A percentile compares a stretch with the other conserved stretches of the same genome.
Evolutionary conservation across 1,140 invertebrate species (phyloP).

Genomic region (Babylonia areolata): DNA sequence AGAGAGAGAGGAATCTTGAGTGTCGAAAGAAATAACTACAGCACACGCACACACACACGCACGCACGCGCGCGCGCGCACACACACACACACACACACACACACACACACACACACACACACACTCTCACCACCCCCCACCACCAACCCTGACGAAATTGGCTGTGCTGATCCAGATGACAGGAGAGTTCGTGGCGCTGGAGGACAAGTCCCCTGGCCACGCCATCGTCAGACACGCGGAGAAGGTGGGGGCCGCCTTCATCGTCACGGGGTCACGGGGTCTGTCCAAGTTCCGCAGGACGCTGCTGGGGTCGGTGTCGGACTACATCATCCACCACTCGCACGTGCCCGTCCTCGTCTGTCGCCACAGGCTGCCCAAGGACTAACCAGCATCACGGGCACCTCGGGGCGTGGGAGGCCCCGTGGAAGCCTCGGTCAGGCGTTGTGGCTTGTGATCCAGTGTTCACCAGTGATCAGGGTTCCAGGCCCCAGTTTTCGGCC

Average conservation of each 20-base stretch:
- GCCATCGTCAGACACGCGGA: slow-evolving; percentile 39
- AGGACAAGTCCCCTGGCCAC: slow-evolving; percentile 46
- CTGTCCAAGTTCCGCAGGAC: slow-evolving; percentile 44
- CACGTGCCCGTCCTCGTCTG: slow-evolving; percentile 50
- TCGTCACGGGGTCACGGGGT: slow-evolving; percentile 46
- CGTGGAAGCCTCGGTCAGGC: background rate
- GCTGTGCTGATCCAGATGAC: slow-evolving; percentile 32
- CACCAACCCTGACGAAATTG: background rate
- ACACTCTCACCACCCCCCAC: no score
- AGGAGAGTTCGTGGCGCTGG: slow-evolving; percentile 48
- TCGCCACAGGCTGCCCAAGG: slow-evolving; percentile 29
- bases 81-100: no score
- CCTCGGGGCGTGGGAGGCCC: no score
- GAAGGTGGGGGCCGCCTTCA: slow-evolving; percentile 36
- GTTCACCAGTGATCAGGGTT: background rate
- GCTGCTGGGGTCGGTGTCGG: slow-evolving; percentile 45
- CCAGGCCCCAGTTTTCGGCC: background rate
- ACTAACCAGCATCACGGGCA: no score
- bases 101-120: no score
- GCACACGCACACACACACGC: no score
- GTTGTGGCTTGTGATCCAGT: background rate
- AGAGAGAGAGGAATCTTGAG: no score
- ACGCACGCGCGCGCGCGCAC: no score
- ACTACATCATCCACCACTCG: slow-evolving; percentile 48
- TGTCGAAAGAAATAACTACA: no score